Evolutionary conservation across 2,113 vertebrate species (phyloP).

Genomic region (Columba livia): DNA sequence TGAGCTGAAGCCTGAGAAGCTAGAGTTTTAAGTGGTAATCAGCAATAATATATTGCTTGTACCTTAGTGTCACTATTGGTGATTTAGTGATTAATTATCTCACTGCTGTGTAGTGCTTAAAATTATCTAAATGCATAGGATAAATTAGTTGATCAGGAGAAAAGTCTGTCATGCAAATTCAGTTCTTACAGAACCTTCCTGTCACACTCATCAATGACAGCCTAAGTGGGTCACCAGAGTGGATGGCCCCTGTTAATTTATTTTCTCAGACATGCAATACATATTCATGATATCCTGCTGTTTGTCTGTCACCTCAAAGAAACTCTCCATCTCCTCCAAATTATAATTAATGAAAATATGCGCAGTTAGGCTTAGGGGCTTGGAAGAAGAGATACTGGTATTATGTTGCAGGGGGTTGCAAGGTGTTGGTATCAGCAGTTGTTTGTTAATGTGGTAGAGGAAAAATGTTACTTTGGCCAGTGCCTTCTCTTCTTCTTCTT

Average conservation of each 20-base stretch:
- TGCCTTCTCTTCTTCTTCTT: neutral
- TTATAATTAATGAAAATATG: constrained; percentile 79
- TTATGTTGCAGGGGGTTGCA: constrained; percentile 17
- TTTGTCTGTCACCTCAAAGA: constrained; percentile 93
- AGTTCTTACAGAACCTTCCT: constrained; percentile 83
- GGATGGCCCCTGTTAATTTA: constrained; percentile 94
- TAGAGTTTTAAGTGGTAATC: constrained; percentile 73
- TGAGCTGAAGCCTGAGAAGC: neutral
- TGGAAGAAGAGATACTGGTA: constrained; percentile 42
- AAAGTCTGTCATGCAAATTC: constrained; percentile 82
- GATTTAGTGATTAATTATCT: constrained; percentile 89
- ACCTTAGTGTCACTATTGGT: constrained; percentile 79
- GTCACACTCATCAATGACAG: constrained; percentile 91
- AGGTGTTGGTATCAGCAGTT: constrained; percentile 37
- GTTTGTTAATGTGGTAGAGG: neutral
- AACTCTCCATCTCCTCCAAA: constrained; percentile 68
- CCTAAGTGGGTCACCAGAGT: constrained; percentile 92
- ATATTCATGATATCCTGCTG: constrained; percentile 98
- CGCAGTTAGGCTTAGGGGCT: constrained; percentile 57
- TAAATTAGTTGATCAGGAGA: constrained; percentile 79
- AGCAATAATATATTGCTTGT: constrained; percentile 75
- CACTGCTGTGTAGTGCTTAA: constrained; percentile 76
- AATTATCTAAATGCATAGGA: constrained; percentile 82
- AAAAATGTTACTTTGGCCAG: neutral
- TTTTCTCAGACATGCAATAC: constrained; percentile 90